Evolutionary conservation across 2,113 vertebrate species (phyloP).

Genomic region (Nothoprocta pentlandii): DNA sequence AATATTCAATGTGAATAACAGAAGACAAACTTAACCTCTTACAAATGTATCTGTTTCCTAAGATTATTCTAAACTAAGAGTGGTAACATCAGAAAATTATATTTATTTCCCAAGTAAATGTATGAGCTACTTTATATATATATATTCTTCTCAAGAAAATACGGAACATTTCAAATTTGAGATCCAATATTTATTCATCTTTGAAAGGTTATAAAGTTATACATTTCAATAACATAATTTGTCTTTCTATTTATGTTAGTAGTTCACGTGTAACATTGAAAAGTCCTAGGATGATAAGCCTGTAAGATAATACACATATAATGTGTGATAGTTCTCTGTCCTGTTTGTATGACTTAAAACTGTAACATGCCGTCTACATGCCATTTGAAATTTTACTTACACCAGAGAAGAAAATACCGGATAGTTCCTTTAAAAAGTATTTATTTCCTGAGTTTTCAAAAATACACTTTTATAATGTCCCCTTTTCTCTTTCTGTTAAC

Average conservation of each 20-base stretch:
- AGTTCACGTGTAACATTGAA: background rate
- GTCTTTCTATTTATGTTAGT: background rate
- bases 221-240: background rate
- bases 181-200: background rate
- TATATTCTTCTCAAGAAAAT: background rate
- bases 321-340: background rate
- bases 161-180: background rate
- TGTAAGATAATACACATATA: background rate
- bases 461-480: background rate
- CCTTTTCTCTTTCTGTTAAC: slow-evolving; percentile 56
- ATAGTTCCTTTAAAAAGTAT: background rate
- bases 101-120: background rate
- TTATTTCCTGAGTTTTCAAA: background rate
- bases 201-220: background rate
- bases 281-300: background rate
- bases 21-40: background rate
- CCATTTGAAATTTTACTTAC: background rate
- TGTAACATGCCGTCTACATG: background rate
- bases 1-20: background rate
- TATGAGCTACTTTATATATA: background rate
- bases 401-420: background rate
- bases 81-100: background rate
- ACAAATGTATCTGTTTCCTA: background rate
- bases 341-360: background rate
- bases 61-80: background rate